These are phyloP conservation scores for Holothuria glaberrima DNA, from an alignment of 35 echinoderm and acorn worm species.

Conservation along the genomic window DNA sequence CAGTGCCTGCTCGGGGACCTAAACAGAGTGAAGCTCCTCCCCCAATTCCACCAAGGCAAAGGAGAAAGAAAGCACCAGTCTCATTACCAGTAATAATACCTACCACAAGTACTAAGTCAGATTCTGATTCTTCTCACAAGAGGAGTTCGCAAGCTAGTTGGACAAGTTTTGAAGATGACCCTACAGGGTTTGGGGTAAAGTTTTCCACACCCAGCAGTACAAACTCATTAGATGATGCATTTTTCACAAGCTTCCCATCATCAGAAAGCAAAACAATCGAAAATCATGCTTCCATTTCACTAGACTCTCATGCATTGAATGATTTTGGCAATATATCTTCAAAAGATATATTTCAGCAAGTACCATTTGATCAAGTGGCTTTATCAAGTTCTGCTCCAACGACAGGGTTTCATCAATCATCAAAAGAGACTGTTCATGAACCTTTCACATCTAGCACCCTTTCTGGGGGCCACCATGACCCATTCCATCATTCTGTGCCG, in stretches of 20 bases:
- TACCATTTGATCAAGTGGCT: slow-evolving; percentile 44
- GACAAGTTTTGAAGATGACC: slow-evolving; percentile 48
- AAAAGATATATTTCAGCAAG: slow-evolving; percentile 28
- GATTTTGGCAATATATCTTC: slow-evolving; percentile 2
- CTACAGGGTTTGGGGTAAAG: neutral
- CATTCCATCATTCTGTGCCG: neutral
- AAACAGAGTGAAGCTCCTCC: neutral
- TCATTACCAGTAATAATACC: neutral
- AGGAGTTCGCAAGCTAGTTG: neutral
- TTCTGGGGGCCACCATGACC: neutral
- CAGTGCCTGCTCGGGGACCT: slow-evolving; percentile 11
- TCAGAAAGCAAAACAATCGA: neutral
- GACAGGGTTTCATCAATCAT: neutral
- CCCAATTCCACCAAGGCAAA: slow-evolving; percentile 49
- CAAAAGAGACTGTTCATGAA: neutral
- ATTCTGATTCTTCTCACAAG: neutral
- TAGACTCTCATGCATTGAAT: slow-evolving; percentile 17
- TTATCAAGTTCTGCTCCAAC: slow-evolving; percentile 29
- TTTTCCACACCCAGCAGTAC: neutral
- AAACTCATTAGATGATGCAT: neutral
- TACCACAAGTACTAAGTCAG: neutral
- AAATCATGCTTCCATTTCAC: slow-evolving; percentile 42
- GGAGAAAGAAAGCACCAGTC: neutral
- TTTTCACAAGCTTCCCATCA: slow-evolving; percentile 4
- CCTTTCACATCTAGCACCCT: neutral